phyloP scores from a whole-genome alignment of 2,113 vertebrate species.

The Semicossyphus pulcher region DNA sequence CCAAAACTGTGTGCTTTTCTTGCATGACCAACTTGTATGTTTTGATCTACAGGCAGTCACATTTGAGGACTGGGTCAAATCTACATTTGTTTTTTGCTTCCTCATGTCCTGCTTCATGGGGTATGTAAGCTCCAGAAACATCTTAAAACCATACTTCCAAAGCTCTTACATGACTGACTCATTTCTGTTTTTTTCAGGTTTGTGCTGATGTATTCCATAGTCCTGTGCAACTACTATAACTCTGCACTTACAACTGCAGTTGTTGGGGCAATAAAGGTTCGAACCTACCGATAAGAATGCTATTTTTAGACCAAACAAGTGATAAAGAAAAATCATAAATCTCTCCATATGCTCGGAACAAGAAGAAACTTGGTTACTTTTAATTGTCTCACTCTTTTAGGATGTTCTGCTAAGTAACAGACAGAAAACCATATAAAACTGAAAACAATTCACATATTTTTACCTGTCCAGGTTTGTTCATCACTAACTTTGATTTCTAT shows the following conservation, averaged over 20 bases:
- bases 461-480: neutral
- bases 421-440: neutral
- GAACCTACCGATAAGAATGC: neutral
- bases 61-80: constrained; percentile 88
- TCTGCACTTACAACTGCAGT: constrained; percentile 92
- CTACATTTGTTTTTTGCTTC: constrained; percentile 88
- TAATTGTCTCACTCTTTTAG: neutral
- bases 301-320: neutral
- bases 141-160: too few species aligned
- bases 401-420: too few species aligned
- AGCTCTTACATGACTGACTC: neutral
- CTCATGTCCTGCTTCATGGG: constrained; percentile 92
- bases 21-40: constrained; percentile 6
- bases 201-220: constrained; percentile 91
- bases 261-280: constrained; percentile 92
- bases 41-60: constrained; percentile 81
- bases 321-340: neutral
- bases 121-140: too few species aligned
- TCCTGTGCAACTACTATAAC: constrained; percentile 93
- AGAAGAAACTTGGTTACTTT: neutral
- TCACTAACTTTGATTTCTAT: neutral
- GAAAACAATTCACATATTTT: neutral
- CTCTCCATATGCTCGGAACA: neutral
- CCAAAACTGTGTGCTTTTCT: neutral
- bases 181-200: constrained; percentile 81